Percentiles rank a stretch among this genome's conserved stretches.
Conservation (phyloP, 2,888 invertebrate genomes). For the Odontocerum albicorne region DNA sequence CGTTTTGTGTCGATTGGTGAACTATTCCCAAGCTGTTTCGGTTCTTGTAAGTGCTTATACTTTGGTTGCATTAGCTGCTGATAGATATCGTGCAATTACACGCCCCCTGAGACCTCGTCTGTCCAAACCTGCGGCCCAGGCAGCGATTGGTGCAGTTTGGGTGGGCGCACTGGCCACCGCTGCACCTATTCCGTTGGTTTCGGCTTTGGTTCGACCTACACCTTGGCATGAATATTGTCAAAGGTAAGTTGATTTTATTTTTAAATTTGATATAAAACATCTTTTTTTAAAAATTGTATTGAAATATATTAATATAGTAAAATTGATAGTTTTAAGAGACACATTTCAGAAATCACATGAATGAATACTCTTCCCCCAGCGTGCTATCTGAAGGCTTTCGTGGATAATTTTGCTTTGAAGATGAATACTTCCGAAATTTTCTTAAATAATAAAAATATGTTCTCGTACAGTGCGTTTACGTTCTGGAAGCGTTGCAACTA, state of each 20-base stretch:
- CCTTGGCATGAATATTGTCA: slow-evolving; percentile 65
- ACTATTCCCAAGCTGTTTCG: slow-evolving; percentile 79
- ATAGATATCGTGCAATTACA: slow-evolving; percentile 89
- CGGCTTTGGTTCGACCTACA: slow-evolving; percentile 64
- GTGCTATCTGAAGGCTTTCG: too few relatives aligned
- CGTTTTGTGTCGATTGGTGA: slow-evolving; percentile 79
- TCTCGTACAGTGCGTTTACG: too few relatives aligned
- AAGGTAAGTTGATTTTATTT: slow-evolving; percentile 49
- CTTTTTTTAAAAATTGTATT: too few relatives aligned
- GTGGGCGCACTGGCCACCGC: slow-evolving; percentile 75
- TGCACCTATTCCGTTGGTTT: slow-evolving; percentile 79
- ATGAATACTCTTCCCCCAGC: too few relatives aligned
- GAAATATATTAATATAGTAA: too few relatives aligned
- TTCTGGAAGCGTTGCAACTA: too few relatives aligned
- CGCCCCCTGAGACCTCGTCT: slow-evolving; percentile 82
- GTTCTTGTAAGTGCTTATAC: slow-evolving; percentile 89
- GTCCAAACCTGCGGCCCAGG: slow-evolving; percentile 68
- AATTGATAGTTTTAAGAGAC: too few relatives aligned
- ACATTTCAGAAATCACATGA: too few relatives aligned
- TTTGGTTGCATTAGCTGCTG: slow-evolving; percentile 85
- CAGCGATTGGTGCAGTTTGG: slow-evolving; percentile 75
- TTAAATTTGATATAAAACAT: too few relatives aligned
- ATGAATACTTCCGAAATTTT: too few relatives aligned
- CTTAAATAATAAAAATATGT: too few relatives aligned
- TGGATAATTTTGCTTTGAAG: too few relatives aligned